Conservation (phyloP, 2,797 vertebrate genomes). For the Acanthornis magna region DNA sequence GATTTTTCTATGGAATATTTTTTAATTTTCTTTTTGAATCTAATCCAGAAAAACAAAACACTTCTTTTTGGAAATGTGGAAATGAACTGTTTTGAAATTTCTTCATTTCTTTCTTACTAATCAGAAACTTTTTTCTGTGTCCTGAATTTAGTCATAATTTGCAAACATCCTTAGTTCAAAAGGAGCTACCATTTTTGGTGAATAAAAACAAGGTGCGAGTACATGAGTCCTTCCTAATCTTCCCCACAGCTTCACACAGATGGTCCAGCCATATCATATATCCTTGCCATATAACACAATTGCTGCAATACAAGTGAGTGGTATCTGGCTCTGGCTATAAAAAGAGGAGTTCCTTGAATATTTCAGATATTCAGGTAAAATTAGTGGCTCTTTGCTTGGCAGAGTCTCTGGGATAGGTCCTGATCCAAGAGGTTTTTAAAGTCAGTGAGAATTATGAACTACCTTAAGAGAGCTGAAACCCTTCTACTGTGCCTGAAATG, state of each 20-base stretch:
- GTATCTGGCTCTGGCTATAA: background rate
- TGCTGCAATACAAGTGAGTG: background rate
- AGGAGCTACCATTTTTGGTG: background rate
- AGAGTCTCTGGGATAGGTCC: background rate
- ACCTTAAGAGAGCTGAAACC: background rate
- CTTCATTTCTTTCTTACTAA: constrained; percentile 23
- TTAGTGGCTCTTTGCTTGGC: background rate
- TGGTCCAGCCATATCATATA: background rate
- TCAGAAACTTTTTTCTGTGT: background rate
- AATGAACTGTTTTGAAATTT: constrained; percentile 14
- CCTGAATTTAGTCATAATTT: background rate
- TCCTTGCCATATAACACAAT: rapidly evolving
- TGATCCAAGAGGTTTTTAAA: background rate
- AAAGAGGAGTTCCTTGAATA: background rate
- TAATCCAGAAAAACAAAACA: background rate
- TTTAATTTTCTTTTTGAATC: constrained; percentile 24
- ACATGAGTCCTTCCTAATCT: background rate
- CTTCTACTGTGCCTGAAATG: background rate
- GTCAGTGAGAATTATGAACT: background rate
- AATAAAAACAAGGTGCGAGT: background rate
- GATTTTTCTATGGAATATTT: background rate
- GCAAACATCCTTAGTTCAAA: background rate
- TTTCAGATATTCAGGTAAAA: background rate
- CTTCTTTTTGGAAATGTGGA: background rate
- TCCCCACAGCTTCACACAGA: background rate